Percentiles rank a stretch among this genome's conserved stretches.
phyloP scores from a whole-genome alignment of 2,888 invertebrate genomes.

The Choreutis nemorana region DNA sequence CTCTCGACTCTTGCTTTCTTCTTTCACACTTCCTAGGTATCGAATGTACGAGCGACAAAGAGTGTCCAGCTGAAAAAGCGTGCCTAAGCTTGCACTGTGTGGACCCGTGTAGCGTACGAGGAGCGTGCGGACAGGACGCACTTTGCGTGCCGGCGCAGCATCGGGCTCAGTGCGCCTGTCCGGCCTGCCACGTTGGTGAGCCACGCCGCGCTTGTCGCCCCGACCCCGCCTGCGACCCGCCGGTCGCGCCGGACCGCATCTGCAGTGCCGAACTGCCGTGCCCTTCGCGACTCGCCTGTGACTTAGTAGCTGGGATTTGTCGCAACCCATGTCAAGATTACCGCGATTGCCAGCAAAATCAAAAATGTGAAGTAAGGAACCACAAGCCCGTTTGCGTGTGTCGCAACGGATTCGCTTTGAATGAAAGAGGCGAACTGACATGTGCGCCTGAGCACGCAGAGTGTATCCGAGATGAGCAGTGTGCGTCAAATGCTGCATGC shows the following conservation, averaged over 20 bases:
- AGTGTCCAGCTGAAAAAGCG: conserved; percentile 91
- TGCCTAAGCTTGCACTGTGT: conserved; percentile 91
- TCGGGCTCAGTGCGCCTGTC: conserved; percentile 87
- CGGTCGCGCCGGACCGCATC: conserved; percentile 67
- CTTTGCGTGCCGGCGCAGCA: conserved; percentile 86
- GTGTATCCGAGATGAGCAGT: conserved; percentile 83
- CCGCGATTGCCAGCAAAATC: conserved; percentile 80
- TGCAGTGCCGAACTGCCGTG: conserved; percentile 78
- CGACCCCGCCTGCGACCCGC: conserved; percentile 78
- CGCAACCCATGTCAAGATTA: conserved; percentile 80
- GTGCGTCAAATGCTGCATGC: conserved; percentile 87
- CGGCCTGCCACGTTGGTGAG: conserved; percentile 86
- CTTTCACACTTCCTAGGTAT: conserved; percentile 74
- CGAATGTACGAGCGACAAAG: conserved; percentile 90
- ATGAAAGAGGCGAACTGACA: conserved; percentile 85
- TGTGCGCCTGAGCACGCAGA: conserved; percentile 85
- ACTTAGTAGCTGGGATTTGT: conserved; percentile 74
- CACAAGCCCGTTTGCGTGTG: conserved; percentile 89
- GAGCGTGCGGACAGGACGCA: conserved; percentile 89
- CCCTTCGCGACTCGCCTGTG: conserved; percentile 78
- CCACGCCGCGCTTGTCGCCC: conserved; percentile 81
- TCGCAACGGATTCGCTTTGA: conserved; percentile 87
- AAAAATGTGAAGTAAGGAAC: conserved; percentile 87
- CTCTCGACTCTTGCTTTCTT: conserved; percentile 71
- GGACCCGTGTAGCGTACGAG: conserved; percentile 89